A percentile compares a stretch with the other conserved stretches of the same genome.
These are phyloP conservation scores for Xiphorhynchus elegans DNA, from an alignment of 2,113 vertebrate species.

Conservation along the genomic window DNA sequence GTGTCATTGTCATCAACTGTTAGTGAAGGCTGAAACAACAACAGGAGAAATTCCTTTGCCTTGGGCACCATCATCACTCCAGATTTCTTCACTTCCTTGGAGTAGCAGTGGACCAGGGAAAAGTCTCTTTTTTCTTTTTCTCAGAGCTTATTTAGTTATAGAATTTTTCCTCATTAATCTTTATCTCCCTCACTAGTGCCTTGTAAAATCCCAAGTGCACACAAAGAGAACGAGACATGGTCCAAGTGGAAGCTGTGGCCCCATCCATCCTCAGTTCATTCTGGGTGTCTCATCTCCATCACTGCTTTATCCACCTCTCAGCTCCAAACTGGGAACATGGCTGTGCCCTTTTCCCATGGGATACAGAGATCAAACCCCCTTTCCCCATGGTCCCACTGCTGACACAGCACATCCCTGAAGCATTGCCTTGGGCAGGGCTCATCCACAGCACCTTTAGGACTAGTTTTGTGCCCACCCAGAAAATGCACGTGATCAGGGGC, in stretches of 20 bases:
- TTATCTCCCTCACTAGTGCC: not conserved
- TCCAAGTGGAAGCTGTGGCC: not conserved
- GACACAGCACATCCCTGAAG: not conserved
- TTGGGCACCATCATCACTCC: not conserved
- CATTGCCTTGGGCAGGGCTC: not conserved
- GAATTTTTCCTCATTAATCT: not conserved
- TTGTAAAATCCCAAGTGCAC: not conserved
- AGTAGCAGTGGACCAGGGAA: not conserved
- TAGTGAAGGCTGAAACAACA: not conserved
- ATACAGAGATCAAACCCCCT: not conserved
- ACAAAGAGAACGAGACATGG: accelerated
- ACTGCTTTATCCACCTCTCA: not conserved
- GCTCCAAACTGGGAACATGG: not conserved
- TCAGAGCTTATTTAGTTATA: not conserved
- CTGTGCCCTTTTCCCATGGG: not conserved
- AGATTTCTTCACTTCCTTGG: not conserved
- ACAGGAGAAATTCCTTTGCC: not conserved
- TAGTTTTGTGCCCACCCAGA: not conserved
- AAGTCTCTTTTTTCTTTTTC: not conserved
- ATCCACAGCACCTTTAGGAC: too few relatives aligned
- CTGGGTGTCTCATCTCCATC: not conserved
- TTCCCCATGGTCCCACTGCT: not conserved
- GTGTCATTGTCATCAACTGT: not conserved
- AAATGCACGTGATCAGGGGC: not conserved
- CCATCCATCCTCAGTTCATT: not conserved